Base-by-base conservation (phyloP, 2,888 invertebrate genomes). In the Ornithoptera priamus region DNA sequence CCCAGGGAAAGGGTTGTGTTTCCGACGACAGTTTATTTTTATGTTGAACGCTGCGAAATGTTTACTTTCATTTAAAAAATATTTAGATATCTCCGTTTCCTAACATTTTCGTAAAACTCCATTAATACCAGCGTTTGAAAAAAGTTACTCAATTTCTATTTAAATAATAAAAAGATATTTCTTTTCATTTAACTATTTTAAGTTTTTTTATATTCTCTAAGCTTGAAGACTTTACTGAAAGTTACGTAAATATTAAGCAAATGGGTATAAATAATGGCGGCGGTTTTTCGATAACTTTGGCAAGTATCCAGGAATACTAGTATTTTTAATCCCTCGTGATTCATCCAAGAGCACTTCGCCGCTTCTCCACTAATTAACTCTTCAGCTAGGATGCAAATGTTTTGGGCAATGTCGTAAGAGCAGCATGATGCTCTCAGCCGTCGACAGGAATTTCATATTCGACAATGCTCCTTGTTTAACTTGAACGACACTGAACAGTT, bases 1-100 rank as follows among this genome's bases (percentile, higher is more conserved):
- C 74, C 74, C 74, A 74, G 75, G 66, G 71, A 72, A 65, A 72
- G 67, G 61, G 62, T 74, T 69, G 72, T 69, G 72, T 64, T 67
- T 50, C 70, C 67, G 60, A 65, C 64, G 70, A 71, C 68, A 62
- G 65, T 68, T 67, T 64, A 42, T 67, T 62, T 72, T 72, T 73
- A 69, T 71, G 62, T 68, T 53, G 46, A 63, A 67, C n/a, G 64
- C 70, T 60, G 18, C n/a, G 58, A 46, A 67, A 62, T 62, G 69
- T 68, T 67, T 66, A 62, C 61, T 68, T 68, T 64, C 60, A 53
- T 60, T 64, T 67, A 67, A 22, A 22, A 62, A 57, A 62, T 62
- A 46, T 67, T 62, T 56, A 66, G 50, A 46, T 58, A 22, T 58
- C n/a, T n/a, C 57, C 15, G 22, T 58, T 57, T 22, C n/a, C 18